phyloP scores from a whole-genome alignment of 1,140 invertebrate genomes.

The Sycophila sp. region DNA sequence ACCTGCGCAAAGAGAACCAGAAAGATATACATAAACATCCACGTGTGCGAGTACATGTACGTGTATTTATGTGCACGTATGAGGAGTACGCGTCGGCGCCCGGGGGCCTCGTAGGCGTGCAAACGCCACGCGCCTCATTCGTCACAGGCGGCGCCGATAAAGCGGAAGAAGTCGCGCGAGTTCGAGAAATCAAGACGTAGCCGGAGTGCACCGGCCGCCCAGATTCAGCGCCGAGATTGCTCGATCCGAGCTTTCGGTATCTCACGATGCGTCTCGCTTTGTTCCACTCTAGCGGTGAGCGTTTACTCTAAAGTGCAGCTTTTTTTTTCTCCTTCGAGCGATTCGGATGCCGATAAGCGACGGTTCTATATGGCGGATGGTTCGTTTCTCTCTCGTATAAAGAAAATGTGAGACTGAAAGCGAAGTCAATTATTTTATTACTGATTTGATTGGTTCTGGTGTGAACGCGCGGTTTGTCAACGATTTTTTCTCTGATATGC shows the following conservation, averaged over 20 bases:
- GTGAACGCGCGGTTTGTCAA: too few species aligned
- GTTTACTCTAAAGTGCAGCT: background rate
- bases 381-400: too few species aligned
- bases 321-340: background rate
- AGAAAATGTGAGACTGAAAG: too few species aligned
- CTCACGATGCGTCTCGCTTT: background rate
- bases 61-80: background rate
- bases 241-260: background rate
- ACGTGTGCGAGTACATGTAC: background rate
- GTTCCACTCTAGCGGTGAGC: background rate
- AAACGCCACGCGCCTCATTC: conserved; percentile 20
- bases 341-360: too few species aligned
- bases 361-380: too few species aligned
- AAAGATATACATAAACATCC: background rate
- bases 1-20: too few species aligned
- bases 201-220: background rate
- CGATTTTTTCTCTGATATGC: too few species aligned
- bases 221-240: background rate
- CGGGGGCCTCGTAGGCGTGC: background rate
- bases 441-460: too few species aligned
- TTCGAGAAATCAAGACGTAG: conserved; percentile 11
- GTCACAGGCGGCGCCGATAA: conserved; percentile 5
- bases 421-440: too few species aligned
- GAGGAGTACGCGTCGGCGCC: background rate
- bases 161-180: conserved; percentile 5